These are phyloP conservation scores for Metalampra italica DNA, from an alignment of 2,888 invertebrate genomes.

Conservation along the genomic window DNA sequence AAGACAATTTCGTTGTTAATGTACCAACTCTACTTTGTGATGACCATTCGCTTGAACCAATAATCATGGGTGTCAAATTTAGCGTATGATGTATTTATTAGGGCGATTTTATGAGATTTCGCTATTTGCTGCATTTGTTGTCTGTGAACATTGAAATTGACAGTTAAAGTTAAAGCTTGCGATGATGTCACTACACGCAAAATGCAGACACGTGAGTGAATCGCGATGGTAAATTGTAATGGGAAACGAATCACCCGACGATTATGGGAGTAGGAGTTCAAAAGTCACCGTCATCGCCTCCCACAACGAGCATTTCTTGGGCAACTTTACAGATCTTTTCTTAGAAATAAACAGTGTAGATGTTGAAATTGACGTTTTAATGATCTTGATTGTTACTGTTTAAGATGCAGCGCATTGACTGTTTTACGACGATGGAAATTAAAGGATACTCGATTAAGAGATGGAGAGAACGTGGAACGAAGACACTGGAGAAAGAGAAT, in stretches of 20 bases:
- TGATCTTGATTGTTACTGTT: too few species aligned
- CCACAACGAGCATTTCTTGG: not conserved
- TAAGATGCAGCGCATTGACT: too few species aligned
- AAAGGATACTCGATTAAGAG: too few species aligned
- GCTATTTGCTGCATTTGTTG: not conserved
- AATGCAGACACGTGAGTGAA: constrained; percentile 30
- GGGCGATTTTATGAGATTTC: not conserved
- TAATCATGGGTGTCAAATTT: constrained; percentile 29
- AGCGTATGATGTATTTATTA: constrained; percentile 20
- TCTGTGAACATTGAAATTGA: not conserved
- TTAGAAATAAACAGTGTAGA: too few species aligned
- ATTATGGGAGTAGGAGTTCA: not conserved
- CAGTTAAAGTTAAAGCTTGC: constrained; percentile 23
- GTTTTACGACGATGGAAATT: too few species aligned
- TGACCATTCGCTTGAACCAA: not conserved
- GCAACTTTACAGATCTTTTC: too few species aligned
- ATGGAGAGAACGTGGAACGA: too few species aligned
- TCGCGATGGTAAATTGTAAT: not conserved
- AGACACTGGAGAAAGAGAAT: too few species aligned
- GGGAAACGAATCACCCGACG: not conserved
- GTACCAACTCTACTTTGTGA: not conserved
- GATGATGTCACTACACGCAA: constrained; percentile 35
- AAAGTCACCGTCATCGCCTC: not conserved
- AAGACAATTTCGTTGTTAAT: not conserved
- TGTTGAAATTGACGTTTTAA: too few species aligned